A percentile compares a stretch with the other conserved stretches of the same genome.
phyloP scores from a whole-genome alignment of 1,140 invertebrate species.

The Matsumurasca onukii region DNA sequence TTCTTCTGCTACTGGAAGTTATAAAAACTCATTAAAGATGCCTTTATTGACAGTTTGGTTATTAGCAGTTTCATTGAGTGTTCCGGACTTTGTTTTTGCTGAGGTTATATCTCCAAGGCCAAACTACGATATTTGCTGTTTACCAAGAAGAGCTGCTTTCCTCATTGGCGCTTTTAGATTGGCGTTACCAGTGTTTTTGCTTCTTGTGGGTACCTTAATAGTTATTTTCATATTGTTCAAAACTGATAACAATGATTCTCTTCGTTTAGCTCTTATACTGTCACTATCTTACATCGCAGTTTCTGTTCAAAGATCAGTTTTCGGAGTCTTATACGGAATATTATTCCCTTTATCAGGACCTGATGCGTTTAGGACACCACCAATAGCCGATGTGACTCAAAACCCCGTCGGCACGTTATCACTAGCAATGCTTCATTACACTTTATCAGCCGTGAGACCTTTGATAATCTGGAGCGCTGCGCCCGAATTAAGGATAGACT shows the following conservation, averaged over 20 bases:
- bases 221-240: conserved; percentile 12
- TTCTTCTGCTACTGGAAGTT: conserved; percentile 1
- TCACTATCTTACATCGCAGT: conserved; percentile 5
- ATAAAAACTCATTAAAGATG: conserved; percentile 4
- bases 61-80: conserved; percentile 21
- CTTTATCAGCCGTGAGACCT: conserved; percentile 27
- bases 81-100: conserved; percentile 20
- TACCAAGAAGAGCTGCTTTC: conserved; percentile 9
- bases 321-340: conserved; percentile 17
- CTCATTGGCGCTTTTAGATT: conserved; percentile 19
- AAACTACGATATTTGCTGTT: conserved; percentile 12
- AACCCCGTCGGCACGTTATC: conserved; percentile 5
- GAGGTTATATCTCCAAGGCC: not conserved
- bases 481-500: not conserved
- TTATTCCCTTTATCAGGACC: not conserved
- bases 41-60: conserved; percentile 22
- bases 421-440: conserved; percentile 22
- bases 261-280: conserved; percentile 7
- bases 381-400: conserved; percentile 25
- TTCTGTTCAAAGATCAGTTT: conserved; percentile 25
- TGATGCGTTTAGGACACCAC: conserved; percentile 29
- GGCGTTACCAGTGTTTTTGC: conserved; percentile 6
- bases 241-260: not conserved
- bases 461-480: conserved; percentile 9
- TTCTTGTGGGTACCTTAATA: not conserved